A percentile compares a stretch with the other conserved stretches of the same genome.
These are phyloP conservation scores for Parotocinclus haroldoi DNA, from an alignment of 2,797 vertebrate species.

Conservation along the genomic window DNA sequence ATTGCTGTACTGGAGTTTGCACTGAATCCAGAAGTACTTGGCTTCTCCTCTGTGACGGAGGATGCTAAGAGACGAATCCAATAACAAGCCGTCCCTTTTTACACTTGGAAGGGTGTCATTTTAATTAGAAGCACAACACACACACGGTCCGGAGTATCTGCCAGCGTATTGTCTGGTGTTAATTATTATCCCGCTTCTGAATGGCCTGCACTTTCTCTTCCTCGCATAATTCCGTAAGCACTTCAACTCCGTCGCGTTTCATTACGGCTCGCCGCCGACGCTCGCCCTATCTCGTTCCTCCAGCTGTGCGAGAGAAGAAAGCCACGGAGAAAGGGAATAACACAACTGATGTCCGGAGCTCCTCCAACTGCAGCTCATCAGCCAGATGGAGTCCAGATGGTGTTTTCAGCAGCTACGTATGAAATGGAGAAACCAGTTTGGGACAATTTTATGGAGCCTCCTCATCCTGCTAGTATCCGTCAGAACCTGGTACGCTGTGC, in stretches of 20 bases:
- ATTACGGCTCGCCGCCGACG: not conserved
- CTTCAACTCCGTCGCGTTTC: constrained; percentile 30
- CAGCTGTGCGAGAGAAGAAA: constrained; percentile 12
- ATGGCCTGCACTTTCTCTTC: not conserved
- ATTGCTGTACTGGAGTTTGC: not conserved
- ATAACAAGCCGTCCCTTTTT: not conserved
- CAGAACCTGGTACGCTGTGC: no score
- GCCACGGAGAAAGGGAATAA: constrained; percentile 14
- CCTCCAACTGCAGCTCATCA: not conserved
- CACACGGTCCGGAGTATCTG: constrained; percentile 13
- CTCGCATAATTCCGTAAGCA: constrained; percentile 10
- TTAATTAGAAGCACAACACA: constrained; percentile 11
- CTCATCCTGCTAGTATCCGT: no score
- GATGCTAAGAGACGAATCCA: not conserved
- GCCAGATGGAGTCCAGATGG: not conserved
- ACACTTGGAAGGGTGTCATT: not conserved
- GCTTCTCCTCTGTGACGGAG: not conserved
- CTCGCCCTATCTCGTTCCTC: constrained; percentile 10
- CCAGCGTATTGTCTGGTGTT: constrained; percentile 31
- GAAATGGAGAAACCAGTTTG: no score
- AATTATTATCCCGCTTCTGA: constrained; percentile 24
- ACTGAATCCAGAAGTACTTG: not conserved
- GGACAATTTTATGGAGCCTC: no score
- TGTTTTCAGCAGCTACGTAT: not conserved
- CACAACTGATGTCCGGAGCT: constrained; percentile 1